Evolutionary conservation across 2,113 vertebrate genomes (phyloP).

Genomic region (Apodemus speciosus): DNA sequence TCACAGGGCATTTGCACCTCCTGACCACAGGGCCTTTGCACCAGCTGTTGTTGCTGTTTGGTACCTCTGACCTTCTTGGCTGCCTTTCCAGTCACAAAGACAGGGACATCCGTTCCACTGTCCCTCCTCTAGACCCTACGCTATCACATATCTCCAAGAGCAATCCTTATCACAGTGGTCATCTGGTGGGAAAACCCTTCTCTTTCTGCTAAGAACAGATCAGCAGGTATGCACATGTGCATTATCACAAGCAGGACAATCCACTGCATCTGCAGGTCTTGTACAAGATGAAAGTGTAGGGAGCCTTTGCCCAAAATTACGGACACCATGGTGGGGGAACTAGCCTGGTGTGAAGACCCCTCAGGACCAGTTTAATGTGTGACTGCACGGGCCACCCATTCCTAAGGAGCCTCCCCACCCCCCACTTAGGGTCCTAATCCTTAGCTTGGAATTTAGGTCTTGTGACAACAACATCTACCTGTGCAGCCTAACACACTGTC

Average conservation of each 20-base stretch:
- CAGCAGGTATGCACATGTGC: fast-evolving
- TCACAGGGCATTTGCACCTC: too few species aligned
- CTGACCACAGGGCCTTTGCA: not conserved
- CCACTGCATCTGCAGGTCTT: not conserved
- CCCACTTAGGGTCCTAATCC: not conserved
- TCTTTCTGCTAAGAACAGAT: not conserved
- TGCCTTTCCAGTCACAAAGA: not conserved
- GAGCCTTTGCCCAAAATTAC: not conserved
- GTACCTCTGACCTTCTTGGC: too few species aligned
- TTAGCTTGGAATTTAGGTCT: not conserved
- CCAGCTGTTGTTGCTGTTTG: not conserved
- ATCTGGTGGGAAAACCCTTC: not conserved
- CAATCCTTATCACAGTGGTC: not conserved
- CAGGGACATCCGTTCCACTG: not conserved
- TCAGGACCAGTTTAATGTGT: not conserved
- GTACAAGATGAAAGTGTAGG: not conserved
- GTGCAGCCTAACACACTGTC: too few species aligned
- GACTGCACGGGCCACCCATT: too few species aligned
- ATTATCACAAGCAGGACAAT: not conserved
- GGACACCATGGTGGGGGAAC: not conserved
- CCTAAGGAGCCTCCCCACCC: not conserved
- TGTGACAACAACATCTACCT: not conserved
- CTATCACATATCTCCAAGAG: not conserved
- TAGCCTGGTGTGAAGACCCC: not conserved
- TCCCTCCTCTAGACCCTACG: not conserved